A percentile compares a stretch with the other conserved stretches of the same genome.
phyloP scores from a whole-genome alignment of 2,888 invertebrate genomes.

The Pemphredon lugubris region DNA sequence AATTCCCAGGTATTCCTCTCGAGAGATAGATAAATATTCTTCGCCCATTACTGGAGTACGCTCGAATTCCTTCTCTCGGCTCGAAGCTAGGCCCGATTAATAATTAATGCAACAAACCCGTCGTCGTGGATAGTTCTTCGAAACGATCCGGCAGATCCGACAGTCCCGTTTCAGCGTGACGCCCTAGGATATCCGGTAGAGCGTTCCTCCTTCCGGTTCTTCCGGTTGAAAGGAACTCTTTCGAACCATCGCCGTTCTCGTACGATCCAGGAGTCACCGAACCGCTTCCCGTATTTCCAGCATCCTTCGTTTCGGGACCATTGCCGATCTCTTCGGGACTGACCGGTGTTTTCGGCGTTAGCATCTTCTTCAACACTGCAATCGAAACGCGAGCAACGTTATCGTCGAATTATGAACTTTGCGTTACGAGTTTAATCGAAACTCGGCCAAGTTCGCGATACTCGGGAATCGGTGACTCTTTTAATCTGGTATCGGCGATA shows the following conservation, averaged over 20 bases:
- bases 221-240: constrained; percentile 92
- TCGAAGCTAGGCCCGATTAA: too few species aligned
- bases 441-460: too few species aligned
- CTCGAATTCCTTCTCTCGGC: too few species aligned
- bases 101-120: constrained; percentile 77
- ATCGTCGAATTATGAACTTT: too few species aligned
- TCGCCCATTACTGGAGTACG: too few species aligned
- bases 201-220: constrained; percentile 94
- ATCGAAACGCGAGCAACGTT: too few species aligned
- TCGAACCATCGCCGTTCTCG: constrained; percentile 83
- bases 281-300: constrained; percentile 60
- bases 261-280: constrained; percentile 72
- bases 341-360: constrained; percentile 71
- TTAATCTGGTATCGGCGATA: too few species aligned
- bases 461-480: too few species aligned
- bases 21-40: too few species aligned
- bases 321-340: constrained; percentile 52
- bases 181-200: constrained; percentile 91
- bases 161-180: constrained; percentile 87
- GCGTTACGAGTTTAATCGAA: too few species aligned
- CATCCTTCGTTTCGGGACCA: constrained; percentile 30
- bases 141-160: constrained; percentile 90
- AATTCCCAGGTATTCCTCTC: too few species aligned
- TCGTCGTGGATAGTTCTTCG: constrained; percentile 86
- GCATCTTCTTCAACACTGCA: constrained; percentile 74